A percentile compares a stretch with the other conserved stretches of the same genome.
Conservation (phyloP, 2,797 vertebrate genomes). For the Acipenser transmontanus region DNA sequence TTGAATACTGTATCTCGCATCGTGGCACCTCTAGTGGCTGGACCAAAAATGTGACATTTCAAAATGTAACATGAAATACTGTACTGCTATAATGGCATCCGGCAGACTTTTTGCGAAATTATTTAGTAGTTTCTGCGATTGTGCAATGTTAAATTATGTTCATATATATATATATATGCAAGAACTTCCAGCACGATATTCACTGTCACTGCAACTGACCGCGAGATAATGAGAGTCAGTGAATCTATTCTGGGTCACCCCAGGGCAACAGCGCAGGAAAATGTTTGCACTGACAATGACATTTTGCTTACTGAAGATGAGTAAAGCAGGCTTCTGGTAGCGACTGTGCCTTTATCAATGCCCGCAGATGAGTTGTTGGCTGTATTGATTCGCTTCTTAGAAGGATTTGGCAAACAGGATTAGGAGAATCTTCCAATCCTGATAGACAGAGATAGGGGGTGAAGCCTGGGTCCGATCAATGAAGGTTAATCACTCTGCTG, state of each 20-base stretch:
- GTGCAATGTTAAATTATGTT: too few species aligned
- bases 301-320: too few species aligned
- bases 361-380: neutral
- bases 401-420: neutral
- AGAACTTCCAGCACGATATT: too few species aligned
- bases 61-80: too few species aligned
- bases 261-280: neutral
- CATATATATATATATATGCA: too few species aligned
- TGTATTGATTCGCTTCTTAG: neutral
- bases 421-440: neutral
- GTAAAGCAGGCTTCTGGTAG: neutral
- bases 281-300: neutral
- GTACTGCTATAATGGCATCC: too few species aligned
- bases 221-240: too few species aligned
- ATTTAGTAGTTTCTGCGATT: too few species aligned
- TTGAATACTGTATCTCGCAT: neutral
- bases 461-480: neutral
- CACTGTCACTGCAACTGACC: too few species aligned
- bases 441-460: neutral
- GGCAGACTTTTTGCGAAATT: too few species aligned
- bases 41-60: too few species aligned
- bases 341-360: neutral
- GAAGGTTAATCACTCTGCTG: neutral
- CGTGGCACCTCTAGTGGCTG: neutral
- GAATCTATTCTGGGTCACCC: neutral